A percentile compares a stretch with the other conserved stretches of the same genome.
These are phyloP conservation scores for Amblyopsis hoosieri DNA, from an alignment of 2,797 vertebrate species.

Conservation along the genomic window DNA sequence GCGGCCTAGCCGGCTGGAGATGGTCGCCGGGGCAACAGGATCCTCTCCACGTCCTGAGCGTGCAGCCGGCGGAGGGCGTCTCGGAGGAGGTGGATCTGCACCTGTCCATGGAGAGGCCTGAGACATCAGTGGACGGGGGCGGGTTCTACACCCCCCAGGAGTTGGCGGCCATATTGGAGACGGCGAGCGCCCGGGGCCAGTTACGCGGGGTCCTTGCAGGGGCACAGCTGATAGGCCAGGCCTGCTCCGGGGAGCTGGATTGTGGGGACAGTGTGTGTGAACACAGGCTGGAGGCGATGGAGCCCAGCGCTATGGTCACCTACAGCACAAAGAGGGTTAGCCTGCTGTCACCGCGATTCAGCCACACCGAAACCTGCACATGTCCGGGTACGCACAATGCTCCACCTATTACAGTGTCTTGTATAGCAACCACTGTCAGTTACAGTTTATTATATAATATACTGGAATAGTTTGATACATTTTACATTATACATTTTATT, in stretches of 20 bases:
- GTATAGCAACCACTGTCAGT: conserved; percentile 69
- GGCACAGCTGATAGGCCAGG: conserved; percentile 79
- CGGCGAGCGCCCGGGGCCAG: conserved; percentile 80
- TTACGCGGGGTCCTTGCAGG: conserved; percentile 84
- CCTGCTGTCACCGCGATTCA: conserved; percentile 84
- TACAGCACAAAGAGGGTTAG: conserved; percentile 92
- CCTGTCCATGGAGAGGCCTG: conserved; percentile 85
- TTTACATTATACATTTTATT: neutral
- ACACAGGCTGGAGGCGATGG: conserved; percentile 79
- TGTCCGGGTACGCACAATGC: conserved; percentile 68
- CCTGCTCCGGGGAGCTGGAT: conserved; percentile 82
- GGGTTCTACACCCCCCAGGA: conserved; percentile 75
- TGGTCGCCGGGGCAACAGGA: conserved; percentile 71
- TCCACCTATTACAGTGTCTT: neutral
- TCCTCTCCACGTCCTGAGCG: conserved; percentile 85
- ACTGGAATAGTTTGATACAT: neutral
- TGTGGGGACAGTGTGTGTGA: conserved; percentile 89
- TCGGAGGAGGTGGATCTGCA: conserved; percentile 83
- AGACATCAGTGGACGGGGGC: conserved; percentile 39
- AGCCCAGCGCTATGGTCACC: conserved; percentile 78
- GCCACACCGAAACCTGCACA: conserved; percentile 67
- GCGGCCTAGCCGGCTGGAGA: conserved; percentile 79
- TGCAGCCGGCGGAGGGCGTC: conserved; percentile 83
- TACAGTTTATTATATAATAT: too few relatives aligned
- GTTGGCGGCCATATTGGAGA: conserved; percentile 84